phyloP scores from a whole-genome alignment of 2,797 vertebrate genomes.

The Tenualosa ilisha region DNA sequence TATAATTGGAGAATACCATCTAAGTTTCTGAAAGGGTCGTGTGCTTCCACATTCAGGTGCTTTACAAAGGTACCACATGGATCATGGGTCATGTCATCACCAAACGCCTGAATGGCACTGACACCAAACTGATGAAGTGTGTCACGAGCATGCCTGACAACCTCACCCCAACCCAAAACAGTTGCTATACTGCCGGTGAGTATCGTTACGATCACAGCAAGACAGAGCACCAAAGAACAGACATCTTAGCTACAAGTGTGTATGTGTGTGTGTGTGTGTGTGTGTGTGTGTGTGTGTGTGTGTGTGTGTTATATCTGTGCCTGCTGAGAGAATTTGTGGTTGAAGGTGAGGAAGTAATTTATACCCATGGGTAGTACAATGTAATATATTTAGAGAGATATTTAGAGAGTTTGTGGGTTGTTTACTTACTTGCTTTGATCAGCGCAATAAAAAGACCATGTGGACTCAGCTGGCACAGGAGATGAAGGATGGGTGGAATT shows the following conservation, averaged over 20 bases:
- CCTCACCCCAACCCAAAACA: conserved; percentile 43
- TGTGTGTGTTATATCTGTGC: conserved; percentile 25
- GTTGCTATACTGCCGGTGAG: conserved; percentile 60
- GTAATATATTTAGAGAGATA: not conserved
- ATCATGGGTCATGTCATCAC: conserved; percentile 60
- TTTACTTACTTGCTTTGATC: conserved; percentile 14
- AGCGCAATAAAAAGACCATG: not conserved
- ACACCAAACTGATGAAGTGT: conserved; percentile 57
- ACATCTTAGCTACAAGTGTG: conserved; percentile 5
- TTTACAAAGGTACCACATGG: conserved; percentile 52
- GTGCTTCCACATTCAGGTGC: conserved; percentile 45
- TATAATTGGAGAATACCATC: not conserved
- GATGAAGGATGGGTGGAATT: not conserved
- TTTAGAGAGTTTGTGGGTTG: not conserved
- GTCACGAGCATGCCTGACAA: conserved; percentile 54
- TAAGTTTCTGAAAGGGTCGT: not conserved
- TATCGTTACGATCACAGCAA: not conserved
- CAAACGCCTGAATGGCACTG: conserved; percentile 44
- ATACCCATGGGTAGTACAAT: not conserved
- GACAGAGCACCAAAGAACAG: not conserved
- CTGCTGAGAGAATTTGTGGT: not conserved
- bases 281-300: conserved; percentile 29
- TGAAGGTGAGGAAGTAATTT: not conserved
- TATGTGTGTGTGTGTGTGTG: too few species aligned
- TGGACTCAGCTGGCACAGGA: not conserved